A percentile compares a stretch with the other conserved stretches of the same genome.
phyloP scores from a whole-genome alignment of 2,113 vertebrate genomes.

The Chionodraco myersi region DNA sequence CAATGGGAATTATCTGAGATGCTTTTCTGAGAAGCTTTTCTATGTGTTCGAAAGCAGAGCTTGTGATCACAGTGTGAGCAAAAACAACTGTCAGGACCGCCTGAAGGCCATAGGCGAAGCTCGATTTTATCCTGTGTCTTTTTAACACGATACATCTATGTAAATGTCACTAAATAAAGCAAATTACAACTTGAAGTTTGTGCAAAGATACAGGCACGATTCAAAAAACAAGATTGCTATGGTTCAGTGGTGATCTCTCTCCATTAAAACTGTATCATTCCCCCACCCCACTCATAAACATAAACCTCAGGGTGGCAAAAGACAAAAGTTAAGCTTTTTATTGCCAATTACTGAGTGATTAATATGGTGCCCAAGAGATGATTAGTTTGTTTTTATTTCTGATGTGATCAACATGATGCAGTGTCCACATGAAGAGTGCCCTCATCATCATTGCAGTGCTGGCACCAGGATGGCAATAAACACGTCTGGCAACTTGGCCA shows the following conservation, averaged over 20 bases:
- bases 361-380: not conserved
- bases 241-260: no score
- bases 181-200: not conserved
- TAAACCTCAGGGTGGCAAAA: not conserved
- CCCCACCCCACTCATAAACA: not conserved
- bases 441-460: constrained; percentile 13
- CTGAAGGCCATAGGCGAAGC: not conserved
- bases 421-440: constrained; percentile 5
- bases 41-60: not conserved
- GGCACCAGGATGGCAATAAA: constrained; percentile 26
- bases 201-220: no score
- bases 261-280: not conserved
- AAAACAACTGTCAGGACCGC: not conserved
- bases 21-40: constrained; percentile 6
- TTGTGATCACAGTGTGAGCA: not conserved
- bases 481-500: constrained; percentile 17
- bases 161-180: not conserved
- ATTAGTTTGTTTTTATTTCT: constrained; percentile 25
- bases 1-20: constrained; percentile 40
- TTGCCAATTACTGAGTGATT: not conserved
- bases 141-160: no score
- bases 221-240: not conserved
- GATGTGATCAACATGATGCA: constrained; percentile 49
- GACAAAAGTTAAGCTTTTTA: not conserved
- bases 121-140: not conserved